Base-by-base conservation (phyloP, 2,888 invertebrate genomes). In the Anagyrus pseudococci region DNA sequence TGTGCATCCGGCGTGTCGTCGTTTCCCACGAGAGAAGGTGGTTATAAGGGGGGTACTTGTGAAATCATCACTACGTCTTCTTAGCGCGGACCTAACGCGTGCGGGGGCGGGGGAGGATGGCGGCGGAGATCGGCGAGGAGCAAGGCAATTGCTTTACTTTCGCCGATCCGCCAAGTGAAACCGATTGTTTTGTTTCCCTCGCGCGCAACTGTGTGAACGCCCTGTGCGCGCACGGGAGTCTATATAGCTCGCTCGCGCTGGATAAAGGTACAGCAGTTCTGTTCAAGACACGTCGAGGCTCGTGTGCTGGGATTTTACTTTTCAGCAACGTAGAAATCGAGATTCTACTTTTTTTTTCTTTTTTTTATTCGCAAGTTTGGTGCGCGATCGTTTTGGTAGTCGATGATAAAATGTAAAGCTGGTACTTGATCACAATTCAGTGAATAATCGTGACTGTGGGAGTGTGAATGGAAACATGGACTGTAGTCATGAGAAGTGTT, bases 1-100 rank as follows among this genome's bases (percentile, higher is more conserved):
- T 64, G 74, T 75, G 78, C 76, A 79, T 80, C 79, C 78, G 79
- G 76, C 72, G 77, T 74, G 73, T 76, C 77, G n/a, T n/a, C n/a
- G 17, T 41, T 55, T 46, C 53, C 10, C 56, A 64, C 58, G 25
- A n/a, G n/a, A n/a, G n/a, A n/a, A n/a, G n/a, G n/a, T n/a, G n/a
- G n/a, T n/a, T n/a, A n/a, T n/a, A n/a, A n/a, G n/a, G n/a, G n/a
- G n/a, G n/a, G n/a, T n/a, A n/a, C n/a, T n/a, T n/a, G n/a, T n/a
- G n/a, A n/a, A n/a, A n/a, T n/a, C n/a, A n/a, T n/a, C n/a, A n/a
- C n/a, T n/a, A n/a, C n/a, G n/a, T n/a, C n/a, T n/a, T n/a, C n/a
- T n/a, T n/a, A n/a, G n/a, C n/a, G n/a, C n/a, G n/a, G n/a, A n/a
- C n/a, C n/a, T n/a, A n/a, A n/a, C n/a, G n/a, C n/a, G n/a, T n/a